Evolutionary conservation across 2,113 vertebrate species (phyloP).

Genomic region (Mormyrus iriodes): DNA sequence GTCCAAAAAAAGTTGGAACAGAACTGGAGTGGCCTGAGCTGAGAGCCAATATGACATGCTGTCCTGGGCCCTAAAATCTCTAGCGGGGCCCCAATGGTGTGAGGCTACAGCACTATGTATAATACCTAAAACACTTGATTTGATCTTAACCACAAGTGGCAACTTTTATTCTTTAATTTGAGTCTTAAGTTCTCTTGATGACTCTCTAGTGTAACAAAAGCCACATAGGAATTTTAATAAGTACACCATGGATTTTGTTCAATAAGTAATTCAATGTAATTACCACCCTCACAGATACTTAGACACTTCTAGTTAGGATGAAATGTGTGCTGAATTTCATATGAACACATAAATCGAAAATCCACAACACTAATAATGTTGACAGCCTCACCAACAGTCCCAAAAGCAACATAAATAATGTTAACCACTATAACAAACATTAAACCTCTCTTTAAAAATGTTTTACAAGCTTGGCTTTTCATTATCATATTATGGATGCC

Average conservation of each 20-base stretch:
- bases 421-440: neutral
- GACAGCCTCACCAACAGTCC: neutral
- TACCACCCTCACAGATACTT: neutral
- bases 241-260: constrained; percentile 1
- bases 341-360: constrained; percentile 2
- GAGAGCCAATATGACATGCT: neutral
- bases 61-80: neutral
- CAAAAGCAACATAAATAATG: neutral
- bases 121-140: neutral
- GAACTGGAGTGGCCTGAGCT: neutral
- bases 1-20: neutral
- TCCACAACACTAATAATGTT: neutral
- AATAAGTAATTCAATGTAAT: constrained; percentile 3
- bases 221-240: neutral
- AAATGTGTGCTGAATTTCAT: neutral
- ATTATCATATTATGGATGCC: neutral
- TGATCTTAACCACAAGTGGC: neutral
- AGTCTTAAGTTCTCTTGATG: neutral
- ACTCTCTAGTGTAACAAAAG: neutral
- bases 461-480: neutral
- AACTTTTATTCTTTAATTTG: neutral
- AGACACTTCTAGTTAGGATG: neutral
- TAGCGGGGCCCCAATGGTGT: neutral
- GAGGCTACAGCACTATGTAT: neutral
- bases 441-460: neutral